These are phyloP conservation scores for Valencia hispanica DNA, from an alignment of 2,797 vertebrate genomes.

Conservation along the genomic window DNA sequence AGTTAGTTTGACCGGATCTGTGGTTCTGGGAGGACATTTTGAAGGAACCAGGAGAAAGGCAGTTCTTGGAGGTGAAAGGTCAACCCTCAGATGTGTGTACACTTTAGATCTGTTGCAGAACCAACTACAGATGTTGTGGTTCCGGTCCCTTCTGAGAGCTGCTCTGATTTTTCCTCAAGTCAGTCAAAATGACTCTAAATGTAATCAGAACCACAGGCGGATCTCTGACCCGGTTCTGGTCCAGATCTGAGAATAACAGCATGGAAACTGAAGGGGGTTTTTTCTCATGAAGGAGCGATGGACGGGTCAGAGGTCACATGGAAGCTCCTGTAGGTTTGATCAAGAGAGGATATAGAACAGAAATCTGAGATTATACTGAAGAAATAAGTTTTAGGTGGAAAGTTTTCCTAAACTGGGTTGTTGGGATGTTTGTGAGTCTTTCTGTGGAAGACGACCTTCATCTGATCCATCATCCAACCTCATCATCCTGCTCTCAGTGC, in stretches of 20 bases:
- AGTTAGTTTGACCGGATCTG: background rate
- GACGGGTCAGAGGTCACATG: background rate
- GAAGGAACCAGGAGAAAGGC: background rate
- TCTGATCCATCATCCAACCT: slow-evolving; percentile 15
- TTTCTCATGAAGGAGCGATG: too few species aligned
- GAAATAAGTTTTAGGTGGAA: background rate
- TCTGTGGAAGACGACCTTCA: background rate
- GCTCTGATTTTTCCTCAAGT: background rate
- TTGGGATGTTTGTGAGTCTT: slow-evolving; percentile 7
- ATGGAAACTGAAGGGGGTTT: too few species aligned
- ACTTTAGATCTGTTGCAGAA: background rate
- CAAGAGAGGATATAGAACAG: background rate
- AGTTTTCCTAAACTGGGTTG: background rate
- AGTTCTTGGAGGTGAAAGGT: background rate
- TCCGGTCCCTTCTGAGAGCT: background rate
- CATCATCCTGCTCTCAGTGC: background rate
- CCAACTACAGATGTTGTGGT: background rate
- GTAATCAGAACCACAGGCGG: background rate
- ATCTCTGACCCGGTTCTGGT: background rate
- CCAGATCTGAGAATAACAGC: background rate
- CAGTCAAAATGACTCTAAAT: too few species aligned
- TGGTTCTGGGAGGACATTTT: background rate
- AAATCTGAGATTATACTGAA: background rate
- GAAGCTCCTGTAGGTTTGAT: background rate
- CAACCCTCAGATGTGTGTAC: background rate